These are phyloP conservation scores for Chionis minor DNA, from an alignment of 2,113 vertebrate genomes.

Conservation along the genomic window DNA sequence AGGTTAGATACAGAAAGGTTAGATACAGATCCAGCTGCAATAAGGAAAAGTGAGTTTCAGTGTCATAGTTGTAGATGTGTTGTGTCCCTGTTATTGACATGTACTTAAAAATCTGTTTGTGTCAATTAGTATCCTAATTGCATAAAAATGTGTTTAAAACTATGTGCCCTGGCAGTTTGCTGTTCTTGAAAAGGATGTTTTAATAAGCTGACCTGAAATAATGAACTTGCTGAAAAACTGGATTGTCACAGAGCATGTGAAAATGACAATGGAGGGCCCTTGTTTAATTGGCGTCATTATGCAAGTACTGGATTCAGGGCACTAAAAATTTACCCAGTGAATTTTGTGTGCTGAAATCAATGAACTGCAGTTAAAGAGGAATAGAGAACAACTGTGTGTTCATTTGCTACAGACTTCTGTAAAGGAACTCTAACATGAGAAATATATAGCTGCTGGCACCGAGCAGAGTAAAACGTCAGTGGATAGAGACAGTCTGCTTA, in stretches of 20 bases:
- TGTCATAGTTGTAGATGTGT: background rate
- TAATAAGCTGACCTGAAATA: background rate
- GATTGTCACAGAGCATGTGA: background rate
- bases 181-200: background rate
- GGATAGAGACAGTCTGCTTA: background rate
- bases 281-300: background rate
- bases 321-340: background rate
- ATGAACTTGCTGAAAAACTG: background rate
- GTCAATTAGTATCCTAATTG: background rate
- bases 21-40: background rate
- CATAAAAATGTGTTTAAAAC: background rate
- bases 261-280: background rate
- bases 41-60: background rate
- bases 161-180: background rate
- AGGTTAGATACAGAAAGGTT: background rate
- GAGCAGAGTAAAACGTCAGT: background rate
- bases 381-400: background rate
- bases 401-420: background rate
- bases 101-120: background rate
- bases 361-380: background rate
- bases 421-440: background rate
- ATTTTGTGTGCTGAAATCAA: background rate
- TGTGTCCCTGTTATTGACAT: background rate
- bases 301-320: background rate
- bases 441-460: background rate